These are phyloP conservation scores for Trematomus loennbergii DNA, from an alignment of 2,113 vertebrate species.

Conservation along the genomic window DNA sequence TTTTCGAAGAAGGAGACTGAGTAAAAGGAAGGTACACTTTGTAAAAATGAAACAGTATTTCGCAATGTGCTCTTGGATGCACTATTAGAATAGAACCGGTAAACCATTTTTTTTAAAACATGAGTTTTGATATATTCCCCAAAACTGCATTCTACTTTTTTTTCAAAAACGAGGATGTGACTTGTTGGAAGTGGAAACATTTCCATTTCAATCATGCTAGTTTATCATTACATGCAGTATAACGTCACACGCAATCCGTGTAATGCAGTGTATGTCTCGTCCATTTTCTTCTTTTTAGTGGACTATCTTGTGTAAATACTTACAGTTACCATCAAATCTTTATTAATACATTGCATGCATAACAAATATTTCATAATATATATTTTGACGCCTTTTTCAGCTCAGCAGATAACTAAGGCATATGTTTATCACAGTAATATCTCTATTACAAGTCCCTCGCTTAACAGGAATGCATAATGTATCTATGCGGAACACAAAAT, in stretches of 20 bases:
- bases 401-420: slow-evolving; percentile 72
- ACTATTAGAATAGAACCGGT: slow-evolving; percentile 27
- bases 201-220: slow-evolving; percentile 50
- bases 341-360: slow-evolving; percentile 51
- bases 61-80: not conserved
- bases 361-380: not conserved
- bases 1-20: slow-evolving; percentile 48
- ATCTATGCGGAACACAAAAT: slow-evolving; percentile 86
- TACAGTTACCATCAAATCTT: slow-evolving; percentile 27
- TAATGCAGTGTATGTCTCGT: slow-evolving; percentile 39
- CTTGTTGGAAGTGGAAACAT: slow-evolving; percentile 47
- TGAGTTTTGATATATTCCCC: slow-evolving; percentile 1
- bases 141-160: not conserved
- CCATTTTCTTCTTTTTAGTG: slow-evolving; percentile 17
- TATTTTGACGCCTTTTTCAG: slow-evolving; percentile 11
- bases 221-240: not conserved
- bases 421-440: slow-evolving; percentile 90
- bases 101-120: slow-evolving; percentile 19
- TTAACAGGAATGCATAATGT: slow-evolving; percentile 87
- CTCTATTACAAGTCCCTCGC: slow-evolving; percentile 85
- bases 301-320: slow-evolving; percentile 28
- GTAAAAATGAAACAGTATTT: slow-evolving; percentile 41
- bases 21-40: slow-evolving; percentile 31
- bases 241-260: slow-evolving; percentile 60
- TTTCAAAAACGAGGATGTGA: slow-evolving; percentile 12